Evolutionary conservation across 2,888 invertebrate species (phyloP).

Genomic region (Caenorhabditis doughertyi): DNA sequence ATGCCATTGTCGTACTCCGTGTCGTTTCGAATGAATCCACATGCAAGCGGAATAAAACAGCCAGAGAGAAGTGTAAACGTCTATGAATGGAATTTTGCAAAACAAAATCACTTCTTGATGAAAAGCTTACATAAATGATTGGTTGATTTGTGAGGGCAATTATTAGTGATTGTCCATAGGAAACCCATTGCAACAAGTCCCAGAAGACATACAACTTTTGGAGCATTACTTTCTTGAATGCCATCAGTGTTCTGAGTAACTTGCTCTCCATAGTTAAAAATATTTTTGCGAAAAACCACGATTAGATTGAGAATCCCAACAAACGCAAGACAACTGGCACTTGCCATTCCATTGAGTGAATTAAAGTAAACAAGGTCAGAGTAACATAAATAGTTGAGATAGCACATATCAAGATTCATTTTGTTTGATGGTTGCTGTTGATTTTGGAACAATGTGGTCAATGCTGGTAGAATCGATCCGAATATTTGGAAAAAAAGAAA

Average conservation of each 20-base stretch:
- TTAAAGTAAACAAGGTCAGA: neutral
- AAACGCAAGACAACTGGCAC: slow-evolving; percentile 14
- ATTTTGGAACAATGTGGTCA: slow-evolving; percentile 18
- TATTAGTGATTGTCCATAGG: slow-evolving; percentile 11
- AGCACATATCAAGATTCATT: slow-evolving; percentile 18
- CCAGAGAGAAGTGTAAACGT: slow-evolving; percentile 24
- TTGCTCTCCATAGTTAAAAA: neutral
- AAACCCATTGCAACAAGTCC: slow-evolving; percentile 20
- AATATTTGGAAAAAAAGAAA: slow-evolving; percentile 29
- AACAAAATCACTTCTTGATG: neutral
- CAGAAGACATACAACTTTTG: slow-evolving; percentile 14
- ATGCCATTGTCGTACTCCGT: slow-evolving; percentile 31
- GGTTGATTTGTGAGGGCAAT: slow-evolving; percentile 19
- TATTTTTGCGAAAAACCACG: slow-evolving; percentile 14
- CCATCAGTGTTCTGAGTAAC: neutral
- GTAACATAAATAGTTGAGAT: slow-evolving; percentile 12
- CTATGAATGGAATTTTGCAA: neutral
- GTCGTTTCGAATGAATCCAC: slow-evolving; percentile 33
- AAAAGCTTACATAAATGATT: slow-evolving; percentile 6
- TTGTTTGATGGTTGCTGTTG: neutral
- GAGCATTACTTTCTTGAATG: neutral
- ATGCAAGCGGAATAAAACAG: slow-evolving; percentile 18
- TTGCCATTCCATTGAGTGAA: slow-evolving; percentile 14
- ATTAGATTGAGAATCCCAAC: slow-evolving; percentile 13
- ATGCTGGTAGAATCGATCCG: slow-evolving; percentile 19